Percentiles rank a stretch among this genome's conserved stretches.
Conservation (phyloP, 2,888 invertebrate species). For the Agrypnus murinus region DNA sequence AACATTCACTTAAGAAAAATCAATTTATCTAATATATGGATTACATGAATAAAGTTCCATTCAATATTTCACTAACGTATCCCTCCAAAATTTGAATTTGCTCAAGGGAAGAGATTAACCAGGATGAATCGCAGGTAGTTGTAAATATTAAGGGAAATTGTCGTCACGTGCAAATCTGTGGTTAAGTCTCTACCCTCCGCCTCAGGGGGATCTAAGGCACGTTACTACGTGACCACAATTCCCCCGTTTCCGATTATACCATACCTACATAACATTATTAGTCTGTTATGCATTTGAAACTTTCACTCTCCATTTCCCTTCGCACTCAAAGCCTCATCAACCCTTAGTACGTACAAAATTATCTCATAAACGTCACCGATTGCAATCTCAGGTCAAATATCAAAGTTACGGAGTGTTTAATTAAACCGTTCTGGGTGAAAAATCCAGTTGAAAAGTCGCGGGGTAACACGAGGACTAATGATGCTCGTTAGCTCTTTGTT, state of each 20-base stretch:
- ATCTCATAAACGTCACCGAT: conserved; percentile 26
- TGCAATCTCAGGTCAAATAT: conserved; percentile 33
- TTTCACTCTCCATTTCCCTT: conserved; percentile 24
- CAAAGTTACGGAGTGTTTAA: conserved; percentile 42
- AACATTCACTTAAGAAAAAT: too few species aligned
- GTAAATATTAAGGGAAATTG: conserved; percentile 37
- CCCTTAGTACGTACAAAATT: conserved; percentile 15
- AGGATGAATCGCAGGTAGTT: conserved; percentile 19
- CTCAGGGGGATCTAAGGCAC: conserved; percentile 38
- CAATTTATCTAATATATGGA: too few species aligned
- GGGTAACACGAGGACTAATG: conserved; percentile 41
- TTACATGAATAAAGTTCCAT: too few species aligned
- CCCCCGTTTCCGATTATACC: conserved; percentile 39
- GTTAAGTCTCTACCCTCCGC: conserved; percentile 36
- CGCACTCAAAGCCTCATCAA: conserved; percentile 7
- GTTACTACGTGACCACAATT: conserved; percentile 45
- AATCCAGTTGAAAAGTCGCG: conserved; percentile 35
- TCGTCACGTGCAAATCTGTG: conserved; percentile 45
- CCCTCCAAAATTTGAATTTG: neutral
- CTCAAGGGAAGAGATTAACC: conserved; percentile 12
- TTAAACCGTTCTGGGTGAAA: conserved; percentile 40
- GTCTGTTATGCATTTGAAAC: conserved; percentile 28
- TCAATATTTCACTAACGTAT: too few species aligned
- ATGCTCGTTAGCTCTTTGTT: conserved; percentile 46
- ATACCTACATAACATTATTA: conserved; percentile 35